Percentiles rank a stretch among this genome's conserved stretches.
Conservation (phyloP, 2,888 invertebrate genomes). For the Antheraea yamamai region DNA sequence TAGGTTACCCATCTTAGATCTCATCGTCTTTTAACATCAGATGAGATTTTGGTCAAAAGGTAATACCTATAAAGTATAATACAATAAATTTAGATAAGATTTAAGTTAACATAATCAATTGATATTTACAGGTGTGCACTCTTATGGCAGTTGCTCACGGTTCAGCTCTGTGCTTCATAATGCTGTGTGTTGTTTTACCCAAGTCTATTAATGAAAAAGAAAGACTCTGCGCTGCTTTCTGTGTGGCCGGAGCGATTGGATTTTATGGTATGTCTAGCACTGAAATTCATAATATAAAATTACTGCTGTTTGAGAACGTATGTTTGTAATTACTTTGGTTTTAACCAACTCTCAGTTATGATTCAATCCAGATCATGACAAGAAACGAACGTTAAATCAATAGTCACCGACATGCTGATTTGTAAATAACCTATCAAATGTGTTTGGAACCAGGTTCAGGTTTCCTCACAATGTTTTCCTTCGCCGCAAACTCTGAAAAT, state of each 20-base stretch:
- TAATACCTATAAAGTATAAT: background rate
- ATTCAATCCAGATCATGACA: no score
- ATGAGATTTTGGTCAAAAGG: no score
- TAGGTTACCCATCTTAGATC: no score
- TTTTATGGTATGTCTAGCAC: slow-evolving; percentile 75
- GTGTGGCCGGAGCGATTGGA: slow-evolving; percentile 77
- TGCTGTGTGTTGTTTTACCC: slow-evolving; percentile 69
- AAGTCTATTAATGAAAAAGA: slow-evolving; percentile 67
- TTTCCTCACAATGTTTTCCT: no score
- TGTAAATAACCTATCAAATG: no score
- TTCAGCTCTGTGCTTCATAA: slow-evolving; percentile 69
- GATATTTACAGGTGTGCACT: slow-evolving; percentile 51
- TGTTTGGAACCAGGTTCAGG: no score
- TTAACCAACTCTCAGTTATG: no score
- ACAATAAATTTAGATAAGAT: no score
- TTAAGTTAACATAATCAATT: background rate
- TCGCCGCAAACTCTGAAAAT: no score
- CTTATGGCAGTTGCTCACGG: slow-evolving; percentile 63
- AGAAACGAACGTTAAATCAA: no score
- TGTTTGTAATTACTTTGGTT: background rate
- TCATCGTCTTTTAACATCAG: no score
- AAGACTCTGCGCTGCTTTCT: slow-evolving; percentile 66
- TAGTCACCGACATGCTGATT: no score
- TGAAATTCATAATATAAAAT: background rate
- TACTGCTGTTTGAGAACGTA: background rate